Evolutionary conservation across 2,797 vertebrate genomes (phyloP).

Genomic region (Poeciliopsis infans): DNA sequence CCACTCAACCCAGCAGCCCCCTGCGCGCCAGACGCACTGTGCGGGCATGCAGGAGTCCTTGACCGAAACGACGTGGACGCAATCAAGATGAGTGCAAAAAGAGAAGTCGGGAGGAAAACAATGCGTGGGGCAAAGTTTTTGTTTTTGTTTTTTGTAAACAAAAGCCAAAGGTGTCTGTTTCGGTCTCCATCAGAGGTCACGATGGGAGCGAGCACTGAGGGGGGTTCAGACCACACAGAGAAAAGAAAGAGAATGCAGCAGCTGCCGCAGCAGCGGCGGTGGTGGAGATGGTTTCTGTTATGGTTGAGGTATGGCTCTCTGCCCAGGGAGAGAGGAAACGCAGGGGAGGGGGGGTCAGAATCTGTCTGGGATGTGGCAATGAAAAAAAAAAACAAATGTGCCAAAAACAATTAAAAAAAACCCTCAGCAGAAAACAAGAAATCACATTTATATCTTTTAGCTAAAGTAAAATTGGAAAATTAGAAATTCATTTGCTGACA

Average conservation of each 20-base stretch:
- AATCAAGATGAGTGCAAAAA: constrained; percentile 32
- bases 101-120: constrained; percentile 25
- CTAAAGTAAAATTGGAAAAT: background rate
- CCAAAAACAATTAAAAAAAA: background rate
- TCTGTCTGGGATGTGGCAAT: background rate
- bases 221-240: constrained; percentile 21
- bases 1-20: too few relatives aligned
- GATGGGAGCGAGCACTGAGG: constrained; percentile 13
- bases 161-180: constrained; percentile 36
- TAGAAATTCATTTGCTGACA: background rate
- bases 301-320: background rate
- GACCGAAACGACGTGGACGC: constrained; percentile 35
- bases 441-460: background rate
- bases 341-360: background rate
- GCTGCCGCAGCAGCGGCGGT: background rate
- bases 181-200: constrained; percentile 30
- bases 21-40: constrained; percentile 1
- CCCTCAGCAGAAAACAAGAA: background rate
- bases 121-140: constrained; percentile 45
- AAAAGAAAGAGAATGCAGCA: constrained; percentile 3
- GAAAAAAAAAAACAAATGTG: background rate
- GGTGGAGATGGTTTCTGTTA: background rate
- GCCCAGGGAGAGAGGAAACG: background rate
- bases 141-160: background rate
- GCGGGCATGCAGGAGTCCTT: constrained; percentile 25